Evolutionary conservation across 2,113 vertebrate genomes (phyloP).

Genomic region (Morone chrysops): DNA sequence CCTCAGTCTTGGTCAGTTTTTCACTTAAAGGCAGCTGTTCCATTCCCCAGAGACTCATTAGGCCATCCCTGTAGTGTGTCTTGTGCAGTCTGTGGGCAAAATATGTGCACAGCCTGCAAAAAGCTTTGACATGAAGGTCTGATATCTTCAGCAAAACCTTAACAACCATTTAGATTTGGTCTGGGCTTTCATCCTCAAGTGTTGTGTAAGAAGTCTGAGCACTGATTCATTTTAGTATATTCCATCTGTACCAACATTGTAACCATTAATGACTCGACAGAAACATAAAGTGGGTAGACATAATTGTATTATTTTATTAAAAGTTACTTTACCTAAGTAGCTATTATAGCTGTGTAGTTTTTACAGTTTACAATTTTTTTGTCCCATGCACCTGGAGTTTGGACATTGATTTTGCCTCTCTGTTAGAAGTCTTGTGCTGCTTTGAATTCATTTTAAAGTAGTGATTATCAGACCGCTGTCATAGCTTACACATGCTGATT

Average conservation of each 20-base stretch:
- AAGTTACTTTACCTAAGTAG: too few species aligned
- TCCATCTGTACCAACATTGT: not conserved
- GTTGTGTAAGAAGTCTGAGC: conserved; percentile 7
- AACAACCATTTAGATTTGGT: conserved; percentile 50
- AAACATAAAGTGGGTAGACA: not conserved
- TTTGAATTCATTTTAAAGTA: not conserved
- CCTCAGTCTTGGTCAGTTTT: conserved; percentile 71
- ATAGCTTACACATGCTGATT: not conserved
- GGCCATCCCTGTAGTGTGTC: conserved; percentile 47
- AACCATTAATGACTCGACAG: not conserved
- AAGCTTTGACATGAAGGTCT: conserved; percentile 57
- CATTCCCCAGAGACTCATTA: conserved; percentile 80
- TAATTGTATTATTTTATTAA: not conserved
- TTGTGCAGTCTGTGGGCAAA: conserved; percentile 53
- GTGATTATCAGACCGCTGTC: not conserved
- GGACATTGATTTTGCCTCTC: not conserved
- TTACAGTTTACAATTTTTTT: not conserved
- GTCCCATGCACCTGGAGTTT: too few species aligned
- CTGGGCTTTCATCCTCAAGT: conserved; percentile 10
- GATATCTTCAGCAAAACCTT: conserved; percentile 61
- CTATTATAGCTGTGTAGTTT: not conserved
- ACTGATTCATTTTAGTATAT: not conserved
- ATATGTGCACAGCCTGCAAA: conserved; percentile 64
- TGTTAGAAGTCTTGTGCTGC: not conserved
- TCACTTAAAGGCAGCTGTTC: conserved; percentile 72